A percentile compares a stretch with the other conserved stretches of the same genome.
Evolutionary conservation across 2,113 vertebrate species (phyloP).

Genomic region (Dicentrarchus labrax): DNA sequence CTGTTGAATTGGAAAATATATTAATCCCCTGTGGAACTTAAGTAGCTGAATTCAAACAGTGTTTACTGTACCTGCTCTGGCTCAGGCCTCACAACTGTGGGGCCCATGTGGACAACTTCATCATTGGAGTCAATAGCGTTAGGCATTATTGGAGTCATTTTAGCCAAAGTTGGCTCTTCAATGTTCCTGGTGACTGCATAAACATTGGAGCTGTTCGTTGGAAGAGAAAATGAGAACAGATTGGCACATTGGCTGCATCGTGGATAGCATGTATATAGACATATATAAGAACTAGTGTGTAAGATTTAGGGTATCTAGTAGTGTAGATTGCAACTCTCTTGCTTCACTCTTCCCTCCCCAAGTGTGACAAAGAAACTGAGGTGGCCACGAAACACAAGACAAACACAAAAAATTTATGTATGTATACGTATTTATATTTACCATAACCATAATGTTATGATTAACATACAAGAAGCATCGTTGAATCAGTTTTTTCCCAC

Average conservation of each 20-base stretch:
- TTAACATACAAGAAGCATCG: too few species aligned
- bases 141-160: constrained; percentile 79
- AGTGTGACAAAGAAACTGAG: too few species aligned
- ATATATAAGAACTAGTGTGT: too few species aligned
- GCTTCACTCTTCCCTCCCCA: too few species aligned
- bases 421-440: too few species aligned
- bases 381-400: too few species aligned
- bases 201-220: constrained; percentile 76
- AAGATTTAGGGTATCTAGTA: too few species aligned
- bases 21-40: not conserved
- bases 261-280: not conserved
- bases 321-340: too few species aligned
- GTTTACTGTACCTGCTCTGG: constrained; percentile 25
- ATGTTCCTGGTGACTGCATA: constrained; percentile 82
- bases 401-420: too few species aligned
- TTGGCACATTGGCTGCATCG: not conserved
- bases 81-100: not conserved
- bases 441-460: too few species aligned
- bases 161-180: constrained; percentile 65
- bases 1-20: constrained; percentile 40
- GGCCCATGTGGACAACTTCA: not conserved
- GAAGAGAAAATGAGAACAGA: not conserved
- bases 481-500: not conserved
- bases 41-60: not conserved
- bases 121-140: constrained; percentile 13